Evolutionary conservation across 2,797 vertebrate species (phyloP), one percentile per base, ranked within the genome.

Genomic region (Rhabdomys pumilio): DNA sequence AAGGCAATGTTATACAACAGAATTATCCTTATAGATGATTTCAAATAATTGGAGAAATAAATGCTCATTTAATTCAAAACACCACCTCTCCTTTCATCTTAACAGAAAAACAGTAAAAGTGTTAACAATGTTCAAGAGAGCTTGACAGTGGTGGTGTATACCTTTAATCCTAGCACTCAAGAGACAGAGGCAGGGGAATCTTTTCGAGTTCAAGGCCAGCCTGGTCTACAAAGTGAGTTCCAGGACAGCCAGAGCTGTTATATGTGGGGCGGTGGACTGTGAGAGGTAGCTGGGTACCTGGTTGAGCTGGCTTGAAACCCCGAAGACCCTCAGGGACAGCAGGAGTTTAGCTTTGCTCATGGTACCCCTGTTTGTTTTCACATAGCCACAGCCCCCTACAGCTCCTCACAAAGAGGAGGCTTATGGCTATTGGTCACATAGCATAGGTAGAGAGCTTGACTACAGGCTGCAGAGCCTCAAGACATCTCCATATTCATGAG

Each of bases 41-140:
- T 91, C 89, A 57, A 91, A 80, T 93, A 67, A 75, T 22, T 63
- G 34, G 17, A 76, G 41, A 85, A 53, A 72, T 73, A 75, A 91
- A 91, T 67, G 29, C 26, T 80, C 38, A 89, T 67, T 91, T 84
- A 41, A 84, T 44, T 84, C 41, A 63, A 84, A 75, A 89, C 53
- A n/a, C 41, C 8, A 13, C 91, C 14, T 59, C 47, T 89, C 63
- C 47, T 38, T 73, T 77, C n/a, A 17, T 75, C 3, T 61, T 83
- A 76, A 63, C 6, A 72, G 80, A 75, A 61, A 87, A n/a, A 65
- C 8, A 87, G 47, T 41, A 67, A 80, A 17, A n/a, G 72, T 19
- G 38, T 73, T 67, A 95, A 79, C 77, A 80, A 76, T 80, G 29
- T 85, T 86, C 50, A 89, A 92, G 15, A 76, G 12, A 55, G 19